phyloP scores from a whole-genome alignment of 2,888 invertebrate species.

The Agriopis leucophaearia region DNA sequence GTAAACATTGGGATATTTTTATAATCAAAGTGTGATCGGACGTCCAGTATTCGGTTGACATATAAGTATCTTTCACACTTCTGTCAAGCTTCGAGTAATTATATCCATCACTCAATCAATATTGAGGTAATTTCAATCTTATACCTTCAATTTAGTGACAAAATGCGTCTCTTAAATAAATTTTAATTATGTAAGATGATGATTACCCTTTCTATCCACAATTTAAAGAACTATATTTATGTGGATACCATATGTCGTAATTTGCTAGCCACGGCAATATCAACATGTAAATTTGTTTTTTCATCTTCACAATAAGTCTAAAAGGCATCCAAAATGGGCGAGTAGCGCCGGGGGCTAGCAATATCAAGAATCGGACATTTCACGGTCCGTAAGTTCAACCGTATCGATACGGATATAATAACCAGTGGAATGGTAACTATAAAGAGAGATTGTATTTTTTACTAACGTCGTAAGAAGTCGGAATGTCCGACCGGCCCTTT shows the following conservation, averaged over 20 bases:
- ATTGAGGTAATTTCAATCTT: not conserved
- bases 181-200: no score
- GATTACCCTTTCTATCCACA: not conserved
- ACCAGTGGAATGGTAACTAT: slow-evolving; percentile 86
- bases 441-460: slow-evolving; percentile 86
- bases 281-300: slow-evolving; percentile 36
- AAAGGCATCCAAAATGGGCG: slow-evolving; percentile 67
- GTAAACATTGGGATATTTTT: slow-evolving; percentile 53
- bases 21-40: not conserved
- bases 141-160: not conserved
- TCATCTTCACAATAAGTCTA: slow-evolving; percentile 49
- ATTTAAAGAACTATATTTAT: not conserved
- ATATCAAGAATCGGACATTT: slow-evolving; percentile 79
- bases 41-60: no score
- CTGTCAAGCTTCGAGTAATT: no score
- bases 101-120: not conserved
- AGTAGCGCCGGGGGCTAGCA: slow-evolving; percentile 68
- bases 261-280: slow-evolving; percentile 37
- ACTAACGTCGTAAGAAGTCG: slow-evolving; percentile 85
- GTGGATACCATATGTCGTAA: slow-evolving; percentile 12
- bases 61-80: no score
- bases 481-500: slow-evolving; percentile 85
- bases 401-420: slow-evolving; percentile 85
- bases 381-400: slow-evolving; percentile 82
- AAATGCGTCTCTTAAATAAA: not conserved